Evolutionary conservation across 1,140 invertebrate species (phyloP), one percentile per base, ranked within the genome.

Genomic region (Polypedilum pembai): DNA sequence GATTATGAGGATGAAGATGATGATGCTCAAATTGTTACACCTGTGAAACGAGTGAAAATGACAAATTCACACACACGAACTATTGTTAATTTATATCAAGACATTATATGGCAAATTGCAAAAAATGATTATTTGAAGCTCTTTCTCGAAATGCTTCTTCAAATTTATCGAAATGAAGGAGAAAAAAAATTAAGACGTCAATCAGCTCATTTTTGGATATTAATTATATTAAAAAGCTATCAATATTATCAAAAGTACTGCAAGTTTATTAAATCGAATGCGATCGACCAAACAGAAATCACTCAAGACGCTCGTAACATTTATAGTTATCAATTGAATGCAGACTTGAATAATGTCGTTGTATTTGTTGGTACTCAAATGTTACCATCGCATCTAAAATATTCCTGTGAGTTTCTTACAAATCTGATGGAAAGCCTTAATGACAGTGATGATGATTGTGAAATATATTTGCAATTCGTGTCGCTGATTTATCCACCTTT

Each of bases 401-500:
- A n/a, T 40, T 73, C 18, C 24, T 69, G 18, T 33, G 20, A 33
- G 3, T 24, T 15, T 33, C n/a, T 74, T 3, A n/a, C 10, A 18
- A n/a, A 33, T 0, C 17, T 33, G 17, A 41, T 18, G 15, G 3
- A 17, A 12, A 17, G 3, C 2, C 15, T 18, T 5, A 18, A 40
- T 18, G 56, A 17, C 8, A 4, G 1, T 40, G 56, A 74, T 17
- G 56, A 65, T 5, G 41, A 40, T n/a, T 45, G 63, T 65, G 33
- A 63, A 17, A 17, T 72, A 0, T 74, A 40, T 17, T 7, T 40
- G 17, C 10, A 33, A 41, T 79, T 56, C 3, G 15, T 81, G 0
- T 76, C 76, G 0, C 75, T 82, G 7, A 75, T 78, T 3, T 76
- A 79, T 5, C 78, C 80, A 2, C 76, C 77, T 3, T 76, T 79